Evolutionary conservation across 1,140 invertebrate genomes (phyloP).

Genomic region (Drosophila eugracilis): DNA sequence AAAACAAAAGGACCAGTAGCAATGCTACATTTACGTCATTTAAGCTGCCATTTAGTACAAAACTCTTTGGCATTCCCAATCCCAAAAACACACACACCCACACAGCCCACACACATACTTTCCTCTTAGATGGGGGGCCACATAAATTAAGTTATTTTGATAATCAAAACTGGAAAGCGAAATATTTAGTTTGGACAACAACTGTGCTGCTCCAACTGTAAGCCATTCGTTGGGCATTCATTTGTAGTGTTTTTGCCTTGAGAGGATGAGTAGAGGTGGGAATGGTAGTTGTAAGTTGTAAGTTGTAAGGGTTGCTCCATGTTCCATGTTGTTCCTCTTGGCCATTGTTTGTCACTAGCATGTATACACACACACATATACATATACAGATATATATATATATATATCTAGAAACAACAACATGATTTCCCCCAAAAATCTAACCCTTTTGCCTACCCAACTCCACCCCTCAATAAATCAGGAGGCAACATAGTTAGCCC

Average conservation of each 20-base stretch:
- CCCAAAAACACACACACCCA: not conserved
- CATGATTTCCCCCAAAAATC: slow-evolving; percentile 18
- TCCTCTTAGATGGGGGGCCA: too few species aligned
- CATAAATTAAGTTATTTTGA: slow-evolving; percentile 82
- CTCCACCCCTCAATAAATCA: slow-evolving; percentile 32
- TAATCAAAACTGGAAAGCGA: slow-evolving; percentile 80
- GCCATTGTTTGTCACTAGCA: slow-evolving; percentile 61
- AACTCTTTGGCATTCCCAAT: slow-evolving; percentile 21
- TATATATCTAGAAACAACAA: slow-evolving; percentile 5
- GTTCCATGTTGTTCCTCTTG: slow-evolving; percentile 44
- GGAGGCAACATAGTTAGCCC: slow-evolving; percentile 76
- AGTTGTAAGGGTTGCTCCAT: slow-evolving; percentile 17
- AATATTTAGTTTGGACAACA: slow-evolving; percentile 59
- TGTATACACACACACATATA: slow-evolving; percentile 19
- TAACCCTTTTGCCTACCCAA: slow-evolving; percentile 10
- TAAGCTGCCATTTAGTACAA: slow-evolving; percentile 72
- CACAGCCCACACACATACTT: too few species aligned
- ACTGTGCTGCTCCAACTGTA: slow-evolving; percentile 1
- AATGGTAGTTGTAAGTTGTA: not conserved
- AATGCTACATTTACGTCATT: slow-evolving; percentile 77
- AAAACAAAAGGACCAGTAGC: slow-evolving; percentile 58
- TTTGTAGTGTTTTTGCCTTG: slow-evolving; percentile 67
- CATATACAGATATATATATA: slow-evolving; percentile 9
- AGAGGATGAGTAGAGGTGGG: slow-evolving; percentile 5
- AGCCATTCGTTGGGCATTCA: slow-evolving; percentile 54